phyloP scores from a whole-genome alignment of 2,888 invertebrate genomes.

The Aplocera efformata region DNA sequence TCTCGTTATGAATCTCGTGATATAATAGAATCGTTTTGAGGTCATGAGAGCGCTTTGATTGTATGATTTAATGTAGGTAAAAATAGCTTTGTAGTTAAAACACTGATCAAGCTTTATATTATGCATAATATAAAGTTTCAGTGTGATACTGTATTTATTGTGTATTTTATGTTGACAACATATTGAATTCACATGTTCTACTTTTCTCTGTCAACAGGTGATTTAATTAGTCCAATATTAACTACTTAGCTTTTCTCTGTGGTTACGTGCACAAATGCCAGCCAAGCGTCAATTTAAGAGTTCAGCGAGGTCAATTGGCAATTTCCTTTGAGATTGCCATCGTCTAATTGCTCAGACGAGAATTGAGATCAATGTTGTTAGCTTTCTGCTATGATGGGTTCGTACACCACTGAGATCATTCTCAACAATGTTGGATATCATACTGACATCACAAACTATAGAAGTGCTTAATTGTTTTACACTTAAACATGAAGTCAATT shows the following conservation, averaged over 20 bases:
- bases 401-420: slow-evolving; percentile 36
- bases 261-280: slow-evolving; percentile 30
- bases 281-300: slow-evolving; percentile 55
- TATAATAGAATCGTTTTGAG: slow-evolving; percentile 31
- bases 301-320: slow-evolving; percentile 75
- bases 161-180: no score
- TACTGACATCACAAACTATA: no score
- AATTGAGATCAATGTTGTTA: slow-evolving; percentile 36
- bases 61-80: slow-evolving; percentile 21
- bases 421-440: slow-evolving; percentile 26
- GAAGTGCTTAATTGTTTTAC: no score
- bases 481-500: slow-evolving; percentile 6
- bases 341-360: slow-evolving; percentile 62
- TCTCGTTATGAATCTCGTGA: slow-evolving; percentile 30
- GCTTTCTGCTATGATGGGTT: slow-evolving; percentile 1
- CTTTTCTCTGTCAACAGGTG: slow-evolving; percentile 1
- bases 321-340: slow-evolving; percentile 73
- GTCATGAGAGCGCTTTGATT: slow-evolving; percentile 32
- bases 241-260: slow-evolving; percentile 11
- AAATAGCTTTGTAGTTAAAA: slow-evolving; percentile 3
- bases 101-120: background rate
- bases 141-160: no score
- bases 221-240: slow-evolving; percentile 1
- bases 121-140: no score
- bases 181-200: background rate